Evolutionary conservation across 2,888 invertebrate genomes (phyloP).

Genomic region (Siphonodentalium dalli): DNA sequence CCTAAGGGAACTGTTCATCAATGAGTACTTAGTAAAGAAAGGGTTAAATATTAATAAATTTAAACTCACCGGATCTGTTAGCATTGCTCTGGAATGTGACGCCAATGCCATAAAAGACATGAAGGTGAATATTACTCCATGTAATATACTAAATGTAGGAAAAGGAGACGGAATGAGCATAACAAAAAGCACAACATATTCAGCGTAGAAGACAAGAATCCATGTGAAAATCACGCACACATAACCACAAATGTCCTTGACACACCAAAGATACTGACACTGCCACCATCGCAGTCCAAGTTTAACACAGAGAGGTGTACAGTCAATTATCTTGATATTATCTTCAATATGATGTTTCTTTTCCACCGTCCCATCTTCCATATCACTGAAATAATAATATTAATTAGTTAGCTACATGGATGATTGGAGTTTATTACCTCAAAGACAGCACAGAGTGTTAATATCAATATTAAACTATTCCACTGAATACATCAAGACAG

Average conservation of each 20-base stretch:
- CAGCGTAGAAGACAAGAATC: conserved; percentile 82
- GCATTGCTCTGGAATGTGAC: conserved; percentile 82
- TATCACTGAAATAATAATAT: no score
- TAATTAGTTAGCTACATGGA: no score
- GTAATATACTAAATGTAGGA: conserved; percentile 69
- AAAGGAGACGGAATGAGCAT: conserved; percentile 85
- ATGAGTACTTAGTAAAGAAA: no score
- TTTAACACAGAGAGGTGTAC: conserved; percentile 47
- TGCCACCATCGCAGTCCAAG: conserved; percentile 41
- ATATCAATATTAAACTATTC: no score
- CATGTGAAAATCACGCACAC: conserved; percentile 84
- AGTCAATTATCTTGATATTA: conserved; percentile 51
- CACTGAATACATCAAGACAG: no score
- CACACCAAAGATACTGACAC: conserved; percentile 71
- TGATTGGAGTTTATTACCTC: no score
- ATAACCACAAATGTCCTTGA: conserved; percentile 85
- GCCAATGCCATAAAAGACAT: conserved; percentile 77
- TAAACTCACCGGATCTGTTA: conserved; percentile 83
- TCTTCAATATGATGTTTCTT: conserved; percentile 42
- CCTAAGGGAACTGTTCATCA: no score
- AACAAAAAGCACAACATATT: conserved; percentile 80
- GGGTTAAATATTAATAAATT: background rate
- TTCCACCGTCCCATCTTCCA: no score
- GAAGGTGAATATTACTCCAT: conserved; percentile 81
- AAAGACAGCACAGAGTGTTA: no score